Evolutionary conservation across 2,797 vertebrate species (phyloP).

Genomic region (Sternarchorhynchus goeldii): DNA sequence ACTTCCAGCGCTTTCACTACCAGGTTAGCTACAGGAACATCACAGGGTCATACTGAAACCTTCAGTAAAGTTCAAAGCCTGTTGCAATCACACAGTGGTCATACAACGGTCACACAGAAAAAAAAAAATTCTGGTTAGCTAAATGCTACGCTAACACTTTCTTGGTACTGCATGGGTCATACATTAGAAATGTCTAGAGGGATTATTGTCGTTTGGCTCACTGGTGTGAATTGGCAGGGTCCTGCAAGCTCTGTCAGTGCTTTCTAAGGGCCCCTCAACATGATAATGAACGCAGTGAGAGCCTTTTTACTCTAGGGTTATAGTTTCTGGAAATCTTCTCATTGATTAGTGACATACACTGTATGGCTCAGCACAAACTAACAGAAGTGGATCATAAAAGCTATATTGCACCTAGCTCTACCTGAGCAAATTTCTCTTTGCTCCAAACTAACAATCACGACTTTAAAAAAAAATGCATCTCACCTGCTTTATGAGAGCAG

Average conservation of each 20-base stretch:
- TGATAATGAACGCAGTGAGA: background rate
- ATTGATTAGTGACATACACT: background rate
- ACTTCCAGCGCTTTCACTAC: no score
- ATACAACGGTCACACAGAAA: background rate
- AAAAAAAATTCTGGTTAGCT: background rate
- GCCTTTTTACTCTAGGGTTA: background rate
- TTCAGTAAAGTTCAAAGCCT: conserved; percentile 35
- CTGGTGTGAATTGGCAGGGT: background rate
- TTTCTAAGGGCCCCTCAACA: background rate
- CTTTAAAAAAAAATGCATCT: conserved; percentile 25
- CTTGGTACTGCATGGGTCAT: background rate
- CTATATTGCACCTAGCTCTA: background rate
- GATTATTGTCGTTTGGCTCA: background rate
- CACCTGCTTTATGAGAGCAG: conserved; percentile 31
- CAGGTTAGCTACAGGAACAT: no score
- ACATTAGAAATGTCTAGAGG: background rate
- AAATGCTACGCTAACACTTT: conserved; percentile 7
- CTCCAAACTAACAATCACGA: conserved; percentile 27
- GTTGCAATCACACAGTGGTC: background rate
- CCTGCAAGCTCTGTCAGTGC: background rate
- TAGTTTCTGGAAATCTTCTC: background rate
- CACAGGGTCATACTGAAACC: conserved; percentile 26
- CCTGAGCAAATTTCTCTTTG: background rate
- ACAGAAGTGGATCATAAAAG: no score
- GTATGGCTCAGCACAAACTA: no score